phyloP scores from a whole-genome alignment of 2,113 vertebrate genomes.

The Lophotis ruficrista region DNA sequence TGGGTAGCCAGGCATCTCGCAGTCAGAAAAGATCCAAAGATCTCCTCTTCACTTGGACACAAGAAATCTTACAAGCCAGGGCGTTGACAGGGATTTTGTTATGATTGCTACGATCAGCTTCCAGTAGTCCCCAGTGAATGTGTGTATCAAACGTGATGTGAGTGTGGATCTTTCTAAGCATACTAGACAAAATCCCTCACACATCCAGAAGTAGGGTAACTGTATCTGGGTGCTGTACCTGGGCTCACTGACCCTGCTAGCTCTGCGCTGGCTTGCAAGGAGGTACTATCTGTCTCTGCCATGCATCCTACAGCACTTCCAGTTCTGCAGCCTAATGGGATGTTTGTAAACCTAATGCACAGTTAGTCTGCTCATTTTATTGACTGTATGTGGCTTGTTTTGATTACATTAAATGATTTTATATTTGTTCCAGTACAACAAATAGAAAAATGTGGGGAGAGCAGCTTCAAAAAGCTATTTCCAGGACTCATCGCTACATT shows the following conservation, averaged over 20 bases:
- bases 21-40: not conserved
- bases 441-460: conserved; percentile 85
- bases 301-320: not conserved
- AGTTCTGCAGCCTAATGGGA: conserved; percentile 1
- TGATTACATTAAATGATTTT: conserved; percentile 55
- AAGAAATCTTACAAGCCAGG: not conserved
- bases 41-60: not conserved
- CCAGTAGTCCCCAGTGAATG: not conserved
- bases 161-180: not conserved
- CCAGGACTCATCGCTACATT: conserved; percentile 80
- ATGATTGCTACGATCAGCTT: not conserved
- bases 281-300: not conserved
- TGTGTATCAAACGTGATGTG: not conserved
- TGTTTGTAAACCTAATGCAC: not conserved
- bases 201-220: not conserved
- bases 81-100: not conserved
- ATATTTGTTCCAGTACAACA: conserved; percentile 75
- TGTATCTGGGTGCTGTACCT: not conserved
- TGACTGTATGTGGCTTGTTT: not conserved
- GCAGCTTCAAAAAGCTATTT: conserved; percentile 84
- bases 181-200: not conserved
- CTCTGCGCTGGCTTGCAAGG: not conserved
- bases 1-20: not conserved
- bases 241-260: not conserved
- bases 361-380: conserved; percentile 15